These are phyloP conservation scores for Sinhomidia bicolor DNA, from an alignment of 2,888 invertebrate species.

Conservation along the genomic window DNA sequence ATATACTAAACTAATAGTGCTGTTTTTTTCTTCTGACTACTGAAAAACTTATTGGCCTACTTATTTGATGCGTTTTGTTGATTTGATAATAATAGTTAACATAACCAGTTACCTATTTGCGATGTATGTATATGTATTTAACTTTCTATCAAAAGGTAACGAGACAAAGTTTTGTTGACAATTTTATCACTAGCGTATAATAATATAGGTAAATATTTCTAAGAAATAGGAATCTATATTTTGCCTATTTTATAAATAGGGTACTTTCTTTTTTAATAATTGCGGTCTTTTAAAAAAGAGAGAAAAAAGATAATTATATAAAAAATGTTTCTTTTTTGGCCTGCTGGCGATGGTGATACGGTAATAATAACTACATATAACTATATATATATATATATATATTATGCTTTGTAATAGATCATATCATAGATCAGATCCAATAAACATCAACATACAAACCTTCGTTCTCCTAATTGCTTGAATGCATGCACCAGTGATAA, in stretches of 20 bases:
- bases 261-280: background rate
- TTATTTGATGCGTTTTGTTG: background rate
- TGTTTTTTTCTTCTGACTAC: background rate
- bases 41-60: background rate
- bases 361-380: background rate
- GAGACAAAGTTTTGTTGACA: background rate
- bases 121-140: background rate
- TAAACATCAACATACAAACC: background rate
- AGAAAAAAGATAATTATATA: background rate
- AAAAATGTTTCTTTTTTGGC: background rate
- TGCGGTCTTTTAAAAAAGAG: background rate
- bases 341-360: background rate
- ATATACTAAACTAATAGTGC: background rate
- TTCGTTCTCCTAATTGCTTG: background rate
- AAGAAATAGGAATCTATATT: background rate
- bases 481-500: conserved; percentile 1
- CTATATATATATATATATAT: too few species aligned
- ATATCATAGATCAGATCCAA: background rate
- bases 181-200: background rate
- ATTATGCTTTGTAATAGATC: too few species aligned
- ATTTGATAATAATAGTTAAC: background rate
- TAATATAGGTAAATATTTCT: too few species aligned
- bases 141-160: background rate
- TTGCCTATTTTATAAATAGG: too few species aligned
- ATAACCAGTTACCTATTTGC: too few species aligned